Evolutionary conservation across 1,140 invertebrate species (phyloP).

Genomic region (Aricia agestis): DNA sequence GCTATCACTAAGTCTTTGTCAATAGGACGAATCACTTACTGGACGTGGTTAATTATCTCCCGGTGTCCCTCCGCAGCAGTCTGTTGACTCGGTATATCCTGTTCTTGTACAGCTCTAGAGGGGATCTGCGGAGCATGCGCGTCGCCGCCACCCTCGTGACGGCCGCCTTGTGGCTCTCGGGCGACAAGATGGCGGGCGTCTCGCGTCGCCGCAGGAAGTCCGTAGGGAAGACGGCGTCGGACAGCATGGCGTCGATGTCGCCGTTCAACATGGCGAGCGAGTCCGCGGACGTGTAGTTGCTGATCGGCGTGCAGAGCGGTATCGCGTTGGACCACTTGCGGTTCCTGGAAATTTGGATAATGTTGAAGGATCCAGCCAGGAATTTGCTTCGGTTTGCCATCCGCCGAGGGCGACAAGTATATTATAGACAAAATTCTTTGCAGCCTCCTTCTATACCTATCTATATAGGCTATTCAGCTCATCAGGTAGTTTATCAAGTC

Average conservation of each 20-base stretch:
- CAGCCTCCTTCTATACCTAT: no score
- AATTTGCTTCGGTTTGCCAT: background rate
- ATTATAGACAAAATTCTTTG: no score
- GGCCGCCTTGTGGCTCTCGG: conserved; percentile 61
- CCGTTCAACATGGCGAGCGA: conserved; percentile 55
- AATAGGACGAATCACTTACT: background rate
- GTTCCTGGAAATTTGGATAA: conserved; percentile 68
- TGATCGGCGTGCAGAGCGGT: conserved; percentile 79
- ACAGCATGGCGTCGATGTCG: conserved; percentile 70
- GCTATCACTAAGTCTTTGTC: background rate
- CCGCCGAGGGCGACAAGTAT: no score
- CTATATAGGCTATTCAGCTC: no score
- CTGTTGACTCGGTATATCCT: conserved; percentile 60
- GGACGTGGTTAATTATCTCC: conserved; percentile 52
- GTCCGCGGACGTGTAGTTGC: conserved; percentile 57
- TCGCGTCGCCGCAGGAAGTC: conserved; percentile 59
- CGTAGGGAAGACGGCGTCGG: conserved; percentile 52
- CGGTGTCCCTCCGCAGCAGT: conserved; percentile 53
- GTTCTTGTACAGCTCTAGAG: conserved; percentile 59
- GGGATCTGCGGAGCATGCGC: conserved; percentile 46
- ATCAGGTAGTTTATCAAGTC: no score
- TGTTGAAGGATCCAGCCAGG: background rate
- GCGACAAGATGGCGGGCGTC: conserved; percentile 63
- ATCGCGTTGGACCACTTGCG: conserved; percentile 91
- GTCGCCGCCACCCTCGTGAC: conserved; percentile 62